phyloP scores from a whole-genome alignment of 92 coral and sea anemone species.

The Plumapathes pennacea region DNA sequence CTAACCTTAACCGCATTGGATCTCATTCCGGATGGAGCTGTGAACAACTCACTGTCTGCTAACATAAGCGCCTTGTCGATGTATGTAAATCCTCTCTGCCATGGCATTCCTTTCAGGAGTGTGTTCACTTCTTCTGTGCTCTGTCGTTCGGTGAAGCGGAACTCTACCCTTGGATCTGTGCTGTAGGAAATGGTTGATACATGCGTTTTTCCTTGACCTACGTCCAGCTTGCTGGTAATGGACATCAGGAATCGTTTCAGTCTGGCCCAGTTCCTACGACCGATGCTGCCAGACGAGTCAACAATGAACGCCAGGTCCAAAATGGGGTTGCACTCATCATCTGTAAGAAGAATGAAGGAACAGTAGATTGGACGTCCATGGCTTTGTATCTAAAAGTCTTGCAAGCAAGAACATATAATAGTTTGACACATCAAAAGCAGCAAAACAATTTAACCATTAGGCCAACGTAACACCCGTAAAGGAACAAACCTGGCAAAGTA shows the following conservation, averaged over 20 bases:
- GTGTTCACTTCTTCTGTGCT: slow-evolving; percentile 2
- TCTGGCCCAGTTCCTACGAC: slow-evolving; percentile 24
- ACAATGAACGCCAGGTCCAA: slow-evolving; percentile 35
- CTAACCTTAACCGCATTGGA: slow-evolving; percentile 21
- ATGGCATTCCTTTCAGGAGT: slow-evolving; percentile 11
- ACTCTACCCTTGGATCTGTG: slow-evolving; percentile 15
- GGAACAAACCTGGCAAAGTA: no score
- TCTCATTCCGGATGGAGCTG: slow-evolving; percentile 33
- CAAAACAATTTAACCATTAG: no score
- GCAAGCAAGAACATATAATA: no score
- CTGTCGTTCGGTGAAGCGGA: slow-evolving; percentile 25
- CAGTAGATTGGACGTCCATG: no score
- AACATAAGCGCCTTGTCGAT: slow-evolving; percentile 36
- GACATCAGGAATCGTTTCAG: slow-evolving; percentile 15
- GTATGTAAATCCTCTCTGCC: slow-evolving; percentile 33
- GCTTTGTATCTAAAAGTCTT: no score
- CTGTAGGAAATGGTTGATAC: slow-evolving; percentile 32
- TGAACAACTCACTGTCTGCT: slow-evolving; percentile 16
- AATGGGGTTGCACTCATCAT: slow-evolving; percentile 14
- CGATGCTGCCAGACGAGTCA: slow-evolving; percentile 41
- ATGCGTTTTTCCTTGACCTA: slow-evolving; percentile 38
- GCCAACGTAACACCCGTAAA: no score
- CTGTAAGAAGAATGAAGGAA: slow-evolving; percentile 4
- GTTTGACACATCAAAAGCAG: no score
- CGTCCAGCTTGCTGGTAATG: slow-evolving; percentile 14